A percentile compares a stretch with the other conserved stretches of the same genome.
Conservation (phyloP, 2,113 vertebrate species). For the Tachysurus vachellii region DNA sequence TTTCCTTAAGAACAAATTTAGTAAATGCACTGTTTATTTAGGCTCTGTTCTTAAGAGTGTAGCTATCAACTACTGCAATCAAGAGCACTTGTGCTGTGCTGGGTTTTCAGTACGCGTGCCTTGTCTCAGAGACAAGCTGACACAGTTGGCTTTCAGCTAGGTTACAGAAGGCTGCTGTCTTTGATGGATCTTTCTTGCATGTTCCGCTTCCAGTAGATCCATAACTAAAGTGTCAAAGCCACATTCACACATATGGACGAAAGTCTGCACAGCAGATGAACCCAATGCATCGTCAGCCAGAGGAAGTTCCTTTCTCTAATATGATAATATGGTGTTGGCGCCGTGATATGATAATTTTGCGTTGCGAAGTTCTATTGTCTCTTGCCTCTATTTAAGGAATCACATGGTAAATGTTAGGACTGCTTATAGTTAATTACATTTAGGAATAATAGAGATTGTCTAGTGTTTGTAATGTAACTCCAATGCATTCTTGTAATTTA, state of each 20-base stretch:
- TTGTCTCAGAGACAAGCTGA: constrained; percentile 3
- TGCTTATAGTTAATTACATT: neutral
- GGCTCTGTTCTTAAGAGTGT: neutral
- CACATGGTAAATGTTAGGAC: neutral
- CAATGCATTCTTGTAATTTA: neutral
- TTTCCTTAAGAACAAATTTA: neutral
- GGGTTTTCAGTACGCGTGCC: neutral
- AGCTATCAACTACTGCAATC: constrained; percentile 10
- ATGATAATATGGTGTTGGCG: constrained; percentile 38
- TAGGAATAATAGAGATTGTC: neutral
- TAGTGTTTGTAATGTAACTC: neutral
- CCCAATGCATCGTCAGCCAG: neutral
- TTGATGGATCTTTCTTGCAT: neutral
- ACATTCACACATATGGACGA: neutral
- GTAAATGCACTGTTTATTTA: neutral
- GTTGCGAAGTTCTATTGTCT: constrained; percentile 27
- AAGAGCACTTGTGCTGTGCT: neutral
- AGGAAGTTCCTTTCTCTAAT: constrained; percentile 34
- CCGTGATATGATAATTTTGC: constrained; percentile 42
- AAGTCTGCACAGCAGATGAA: constrained; percentile 5
- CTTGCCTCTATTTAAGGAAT: constrained; percentile 20
- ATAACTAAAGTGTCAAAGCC: constrained; percentile 19
- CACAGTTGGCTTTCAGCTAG: constrained; percentile 18
- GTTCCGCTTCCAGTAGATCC: constrained; percentile 13
- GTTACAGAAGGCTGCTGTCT: constrained; percentile 23